Conservation (phyloP, 1,140 invertebrate genomes). For the Hormaphis cornu region DNA sequence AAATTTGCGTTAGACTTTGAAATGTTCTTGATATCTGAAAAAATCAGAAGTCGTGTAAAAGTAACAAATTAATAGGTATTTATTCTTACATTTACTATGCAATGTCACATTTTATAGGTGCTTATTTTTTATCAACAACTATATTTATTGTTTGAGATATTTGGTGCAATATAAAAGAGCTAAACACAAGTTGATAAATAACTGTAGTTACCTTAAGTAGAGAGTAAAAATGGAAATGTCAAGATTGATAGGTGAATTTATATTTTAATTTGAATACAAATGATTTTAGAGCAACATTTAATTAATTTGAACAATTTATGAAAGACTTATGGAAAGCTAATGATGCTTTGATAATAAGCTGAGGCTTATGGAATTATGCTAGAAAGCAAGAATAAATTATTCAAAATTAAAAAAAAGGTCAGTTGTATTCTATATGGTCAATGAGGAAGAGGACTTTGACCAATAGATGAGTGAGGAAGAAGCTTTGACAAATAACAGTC, state of each 20-base stretch:
- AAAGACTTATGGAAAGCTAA: too few relatives aligned
- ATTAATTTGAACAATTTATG: conserved; percentile 12
- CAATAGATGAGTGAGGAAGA: conserved; percentile 65
- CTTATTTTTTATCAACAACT: not conserved
- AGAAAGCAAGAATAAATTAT: conserved; percentile 41
- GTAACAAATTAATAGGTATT: conserved; percentile 39
- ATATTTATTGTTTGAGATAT: conserved; percentile 43
- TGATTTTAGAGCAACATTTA: not conserved
- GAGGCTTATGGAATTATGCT: conserved; percentile 38
- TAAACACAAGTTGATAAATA: conserved; percentile 53
- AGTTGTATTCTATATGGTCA: conserved; percentile 54
- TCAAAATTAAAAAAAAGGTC: conserved; percentile 51
- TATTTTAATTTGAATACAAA: conserved; percentile 1
- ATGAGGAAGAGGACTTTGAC: conserved; percentile 54
- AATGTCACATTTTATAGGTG: not conserved
- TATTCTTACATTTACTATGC: too few relatives aligned
- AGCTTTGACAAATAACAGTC: conserved; percentile 47
- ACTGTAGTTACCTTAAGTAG: conserved; percentile 68
- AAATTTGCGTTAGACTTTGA: conserved; percentile 72
- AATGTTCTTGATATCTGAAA: conserved; percentile 68
- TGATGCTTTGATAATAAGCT: too few relatives aligned
- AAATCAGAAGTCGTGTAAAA: conserved; percentile 64
- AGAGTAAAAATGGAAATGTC: conserved; percentile 69
- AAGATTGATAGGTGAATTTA: conserved; percentile 65
- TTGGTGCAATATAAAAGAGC: conserved; percentile 52